Conservation (phyloP, 2,888 invertebrate species). For the Agriopis marginaria region DNA sequence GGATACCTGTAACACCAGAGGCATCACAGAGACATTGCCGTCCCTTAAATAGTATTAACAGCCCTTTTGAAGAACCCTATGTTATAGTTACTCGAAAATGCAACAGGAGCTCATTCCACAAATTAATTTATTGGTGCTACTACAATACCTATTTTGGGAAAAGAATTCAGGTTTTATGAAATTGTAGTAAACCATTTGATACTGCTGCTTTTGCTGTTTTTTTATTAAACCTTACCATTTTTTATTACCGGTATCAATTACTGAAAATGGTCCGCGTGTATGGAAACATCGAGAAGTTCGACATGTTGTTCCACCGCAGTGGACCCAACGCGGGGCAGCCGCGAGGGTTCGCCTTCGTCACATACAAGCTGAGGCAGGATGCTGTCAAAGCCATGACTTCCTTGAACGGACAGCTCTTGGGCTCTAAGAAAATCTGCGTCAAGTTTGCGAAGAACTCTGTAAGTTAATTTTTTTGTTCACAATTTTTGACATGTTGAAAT, state of each 20-base stretch:
- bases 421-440: constrained; percentile 91
- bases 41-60: too few species aligned
- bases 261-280: constrained; percentile 98
- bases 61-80: too few species aligned
- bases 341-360: constrained; percentile 97
- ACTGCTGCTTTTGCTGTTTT: constrained; percentile 28
- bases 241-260: constrained; percentile 95
- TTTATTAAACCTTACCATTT: constrained; percentile 68
- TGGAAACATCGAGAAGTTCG: constrained; percentile 97
- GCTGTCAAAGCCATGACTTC: constrained; percentile 90
- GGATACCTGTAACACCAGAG: too few species aligned
- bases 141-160: too few species aligned
- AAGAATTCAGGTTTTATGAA: too few species aligned
- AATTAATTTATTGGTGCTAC: too few species aligned
- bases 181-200: too few species aligned
- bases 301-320: constrained; percentile 96
- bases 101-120: too few species aligned
- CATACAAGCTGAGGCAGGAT: constrained; percentile 89
- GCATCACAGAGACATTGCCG: too few species aligned
- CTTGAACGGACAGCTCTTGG: constrained; percentile 91
- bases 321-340: constrained; percentile 96
- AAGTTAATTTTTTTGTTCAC: constrained; percentile 6
- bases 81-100: too few species aligned
- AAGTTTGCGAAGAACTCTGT: constrained; percentile 92
- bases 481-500: too few species aligned